Evolutionary conservation across 2,797 vertebrate genomes (phyloP), one percentile per base, ranked within the genome.

Genomic region (Podargus strigoides): DNA sequence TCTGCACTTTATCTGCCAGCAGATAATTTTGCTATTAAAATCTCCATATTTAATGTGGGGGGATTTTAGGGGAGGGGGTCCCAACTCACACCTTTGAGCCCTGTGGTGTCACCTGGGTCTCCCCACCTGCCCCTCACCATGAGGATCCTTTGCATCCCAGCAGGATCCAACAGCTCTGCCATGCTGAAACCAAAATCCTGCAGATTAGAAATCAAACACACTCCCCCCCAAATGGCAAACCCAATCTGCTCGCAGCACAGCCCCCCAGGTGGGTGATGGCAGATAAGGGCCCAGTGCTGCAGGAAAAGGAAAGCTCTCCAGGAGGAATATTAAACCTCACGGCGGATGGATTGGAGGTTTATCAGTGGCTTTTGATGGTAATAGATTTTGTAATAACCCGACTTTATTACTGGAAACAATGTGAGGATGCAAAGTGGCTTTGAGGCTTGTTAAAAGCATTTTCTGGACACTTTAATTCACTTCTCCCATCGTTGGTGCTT

Each of bases 101-200:
- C 32, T 3, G 0, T 1, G 3, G 44, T 8, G 6, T 58, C 44
- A 37, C 50, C 27, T 1, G 0, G 14, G 3, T 12, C 27, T 52
- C 49, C 27, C 23, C 2, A 0, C 13, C 46, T 60, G 18, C 23
- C 15, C 39, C 32, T 7, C 11, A 2, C 5, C 0, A 0, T 2
- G 21, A 18, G 22, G 18, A 7, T 52, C 24, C 49, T 60, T 55
- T 30, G 19, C 39, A 32, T 17, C 34, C 74, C 69, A 18, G 28
- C 0, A 1, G 26, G 59, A 67, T 44, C 44, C 55, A 75, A 32
- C 21, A 58, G 17, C 56, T 59, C 75, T 2, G 1, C 41, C 24
- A 27, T 0, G 4, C 8, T 0, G 1, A 26, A 66, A 36, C 32
- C 7, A 0, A 39, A 89, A 37, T 22, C 39, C 17, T 4, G 21